Conservation (phyloP, 2,797 vertebrate genomes). For the Thaleichthys pacificus region DNA sequence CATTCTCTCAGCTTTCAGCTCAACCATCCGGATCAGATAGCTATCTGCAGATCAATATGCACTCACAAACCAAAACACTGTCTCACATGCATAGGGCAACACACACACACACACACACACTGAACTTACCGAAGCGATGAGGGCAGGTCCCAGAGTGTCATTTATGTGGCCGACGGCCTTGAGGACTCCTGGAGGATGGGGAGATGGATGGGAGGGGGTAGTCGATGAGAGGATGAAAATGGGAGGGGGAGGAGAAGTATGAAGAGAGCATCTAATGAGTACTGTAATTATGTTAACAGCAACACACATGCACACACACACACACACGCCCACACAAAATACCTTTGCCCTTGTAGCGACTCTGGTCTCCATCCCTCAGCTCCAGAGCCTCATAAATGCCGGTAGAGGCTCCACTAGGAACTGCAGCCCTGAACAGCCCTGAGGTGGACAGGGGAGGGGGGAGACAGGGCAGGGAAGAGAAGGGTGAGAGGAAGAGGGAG, state of each 20-base stretch:
- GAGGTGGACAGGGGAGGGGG: not conserved
- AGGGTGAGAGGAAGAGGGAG: not conserved
- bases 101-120: constrained; percentile 8
- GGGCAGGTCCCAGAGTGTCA: constrained; percentile 84
- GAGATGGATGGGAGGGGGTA: not conserved
- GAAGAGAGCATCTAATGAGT: constrained; percentile 3
- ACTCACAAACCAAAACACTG: not conserved
- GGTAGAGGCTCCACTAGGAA: constrained; percentile 87
- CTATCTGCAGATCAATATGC: not conserved
- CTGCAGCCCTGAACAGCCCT: constrained; percentile 86
- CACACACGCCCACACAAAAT: not conserved
- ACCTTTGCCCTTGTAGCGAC: constrained; percentile 88
- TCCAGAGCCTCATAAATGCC: constrained; percentile 90
- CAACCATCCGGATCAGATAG: not conserved
- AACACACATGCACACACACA: not conserved
- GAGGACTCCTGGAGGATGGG: constrained; percentile 77
- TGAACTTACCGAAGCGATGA: constrained; percentile 85
- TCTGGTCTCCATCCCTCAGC: constrained; percentile 86
- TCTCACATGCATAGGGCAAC: not conserved
- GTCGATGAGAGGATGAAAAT: not conserved
- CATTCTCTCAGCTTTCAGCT: not conserved
- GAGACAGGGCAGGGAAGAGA: not conserved
- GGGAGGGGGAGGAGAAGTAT: not conserved
- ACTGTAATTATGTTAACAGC: too few relatives aligned
- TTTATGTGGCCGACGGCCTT: constrained; percentile 95